These are phyloP conservation scores for Bambusicola thoracicus DNA, from an alignment of 2,113 vertebrate genomes.

Conservation along the genomic window DNA sequence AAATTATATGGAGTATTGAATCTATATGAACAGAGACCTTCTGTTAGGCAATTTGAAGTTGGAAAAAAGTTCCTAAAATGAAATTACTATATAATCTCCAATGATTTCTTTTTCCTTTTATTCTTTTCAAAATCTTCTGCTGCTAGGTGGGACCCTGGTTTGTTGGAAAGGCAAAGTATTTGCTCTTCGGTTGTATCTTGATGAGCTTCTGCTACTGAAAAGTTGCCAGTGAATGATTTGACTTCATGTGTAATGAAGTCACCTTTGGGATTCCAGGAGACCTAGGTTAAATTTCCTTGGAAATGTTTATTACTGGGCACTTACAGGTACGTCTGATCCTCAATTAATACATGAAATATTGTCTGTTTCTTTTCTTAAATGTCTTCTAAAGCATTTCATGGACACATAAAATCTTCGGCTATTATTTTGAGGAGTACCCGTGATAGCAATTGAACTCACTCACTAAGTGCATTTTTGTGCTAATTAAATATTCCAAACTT, in stretches of 20 bases:
- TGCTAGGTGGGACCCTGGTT: background rate
- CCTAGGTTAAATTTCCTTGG: constrained; percentile 76
- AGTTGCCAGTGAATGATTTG: constrained; percentile 46
- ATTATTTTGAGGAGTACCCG: constrained; percentile 81
- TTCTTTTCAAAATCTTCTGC: background rate
- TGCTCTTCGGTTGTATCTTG: constrained; percentile 15
- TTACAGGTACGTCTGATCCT: constrained; percentile 67
- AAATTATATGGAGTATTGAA: constrained; percentile 47
- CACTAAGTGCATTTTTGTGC: constrained; percentile 80
- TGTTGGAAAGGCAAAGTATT: background rate
- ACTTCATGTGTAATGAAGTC: constrained; percentile 75
- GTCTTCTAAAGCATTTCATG: constrained; percentile 78
- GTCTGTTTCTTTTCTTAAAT: constrained; percentile 78
- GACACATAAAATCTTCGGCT: constrained; percentile 78
- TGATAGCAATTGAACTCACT: constrained; percentile 76
- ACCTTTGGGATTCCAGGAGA: constrained; percentile 81
- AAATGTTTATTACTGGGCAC: constrained; percentile 78
- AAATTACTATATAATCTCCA: background rate
- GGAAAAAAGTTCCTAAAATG: constrained; percentile 46
- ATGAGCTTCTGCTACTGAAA: constrained; percentile 33
- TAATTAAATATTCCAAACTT: constrained; percentile 86
- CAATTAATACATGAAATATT: constrained; percentile 84
- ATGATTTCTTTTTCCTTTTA: background rate
- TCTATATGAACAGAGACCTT: constrained; percentile 40
- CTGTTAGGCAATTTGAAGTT: constrained; percentile 55